A percentile compares a stretch with the other conserved stretches of the same genome.
These are phyloP conservation scores for Clamator glandarius DNA, from an alignment of 2,797 vertebrate genomes.

Conservation along the genomic window DNA sequence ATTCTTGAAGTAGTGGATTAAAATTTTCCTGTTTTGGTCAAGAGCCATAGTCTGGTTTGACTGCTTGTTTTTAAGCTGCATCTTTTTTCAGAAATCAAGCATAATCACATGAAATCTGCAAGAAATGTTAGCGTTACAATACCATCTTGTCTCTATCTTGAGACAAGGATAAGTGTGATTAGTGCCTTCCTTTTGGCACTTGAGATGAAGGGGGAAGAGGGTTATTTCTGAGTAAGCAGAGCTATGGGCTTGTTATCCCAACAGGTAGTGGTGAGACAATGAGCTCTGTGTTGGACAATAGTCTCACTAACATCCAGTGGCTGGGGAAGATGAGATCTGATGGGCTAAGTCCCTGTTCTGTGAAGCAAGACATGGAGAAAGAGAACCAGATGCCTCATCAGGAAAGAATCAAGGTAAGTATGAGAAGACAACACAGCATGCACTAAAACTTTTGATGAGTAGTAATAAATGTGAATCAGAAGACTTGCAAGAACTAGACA, in stretches of 20 bases:
- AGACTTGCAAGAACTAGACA: neutral
- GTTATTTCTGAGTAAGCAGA: neutral
- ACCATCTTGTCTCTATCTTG: neutral
- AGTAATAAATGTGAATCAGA: neutral
- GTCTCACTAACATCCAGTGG: constrained; percentile 94
- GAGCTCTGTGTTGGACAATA: constrained; percentile 82
- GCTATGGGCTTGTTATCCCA: constrained; percentile 36
- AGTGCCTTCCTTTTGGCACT: neutral
- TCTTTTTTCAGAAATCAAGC: neutral
- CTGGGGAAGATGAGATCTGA: constrained; percentile 86
- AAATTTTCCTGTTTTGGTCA: neutral
- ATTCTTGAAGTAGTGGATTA: neutral
- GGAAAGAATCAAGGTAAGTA: constrained; percentile 70
- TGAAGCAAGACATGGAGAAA: constrained; percentile 75
- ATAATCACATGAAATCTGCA: neutral
- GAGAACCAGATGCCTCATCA: constrained; percentile 78
- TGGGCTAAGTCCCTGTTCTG: constrained; percentile 69
- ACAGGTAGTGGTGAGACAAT: constrained; percentile 57
- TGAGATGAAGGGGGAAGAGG: neutral
- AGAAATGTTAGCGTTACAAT: neutral
- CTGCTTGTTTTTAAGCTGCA: neutral
- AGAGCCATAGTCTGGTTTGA: neutral
- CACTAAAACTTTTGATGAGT: neutral
- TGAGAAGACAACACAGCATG: neutral
- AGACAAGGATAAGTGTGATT: neutral